phyloP scores from a whole-genome alignment of 2,797 vertebrate species.

The Chromis chromis region DNA sequence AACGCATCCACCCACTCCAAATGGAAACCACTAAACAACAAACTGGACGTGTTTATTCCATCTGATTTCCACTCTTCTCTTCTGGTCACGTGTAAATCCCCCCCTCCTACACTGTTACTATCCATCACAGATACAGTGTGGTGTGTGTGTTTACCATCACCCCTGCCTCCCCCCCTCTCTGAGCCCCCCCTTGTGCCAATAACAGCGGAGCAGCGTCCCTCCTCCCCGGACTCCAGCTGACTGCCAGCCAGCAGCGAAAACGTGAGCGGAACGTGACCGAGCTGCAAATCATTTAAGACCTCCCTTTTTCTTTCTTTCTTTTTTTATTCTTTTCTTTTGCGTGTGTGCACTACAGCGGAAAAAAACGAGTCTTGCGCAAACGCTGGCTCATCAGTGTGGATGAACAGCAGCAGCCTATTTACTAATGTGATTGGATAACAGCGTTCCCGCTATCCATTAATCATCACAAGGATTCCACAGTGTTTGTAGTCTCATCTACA shows the following conservation, averaged over 20 bases:
- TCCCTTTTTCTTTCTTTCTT: background rate
- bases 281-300: conserved; percentile 53
- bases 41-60: background rate
- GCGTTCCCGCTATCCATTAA: conserved; percentile 8
- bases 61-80: background rate
- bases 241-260: conserved; percentile 65
- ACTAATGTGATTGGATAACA: conserved; percentile 39
- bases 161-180: background rate
- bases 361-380: conserved; percentile 56
- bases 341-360: conserved; percentile 42
- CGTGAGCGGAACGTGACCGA: conserved; percentile 79
- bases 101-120: background rate
- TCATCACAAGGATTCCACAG: background rate
- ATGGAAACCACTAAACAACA: no score
- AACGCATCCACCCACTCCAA: background rate
- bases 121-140: conserved; percentile 7
- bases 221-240: conserved; percentile 53
- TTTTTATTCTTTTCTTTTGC: background rate
- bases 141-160: conserved; percentile 54
- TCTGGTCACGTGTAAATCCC: background rate
- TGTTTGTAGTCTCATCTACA: background rate
- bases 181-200: conserved; percentile 43
- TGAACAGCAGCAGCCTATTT: conserved; percentile 13
- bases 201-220: conserved; percentile 47
- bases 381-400: conserved; percentile 30